Percentiles rank a stretch among this genome's conserved stretches.
Conservation (phyloP, 2,113 vertebrate species). For the Apteryx owenii region DNA sequence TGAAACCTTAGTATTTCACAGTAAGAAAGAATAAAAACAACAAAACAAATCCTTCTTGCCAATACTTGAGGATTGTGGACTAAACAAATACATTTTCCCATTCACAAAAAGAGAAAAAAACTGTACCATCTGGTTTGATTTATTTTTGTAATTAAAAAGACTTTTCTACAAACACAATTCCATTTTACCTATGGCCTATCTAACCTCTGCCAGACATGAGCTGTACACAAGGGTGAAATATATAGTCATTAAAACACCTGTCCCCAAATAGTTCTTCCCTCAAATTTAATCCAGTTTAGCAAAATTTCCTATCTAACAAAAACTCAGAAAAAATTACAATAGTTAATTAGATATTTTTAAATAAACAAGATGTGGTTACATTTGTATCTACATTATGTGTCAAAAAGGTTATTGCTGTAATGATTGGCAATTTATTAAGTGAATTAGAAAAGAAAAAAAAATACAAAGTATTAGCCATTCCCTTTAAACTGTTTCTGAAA, state of each 20-base stretch:
- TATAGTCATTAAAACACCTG: neutral
- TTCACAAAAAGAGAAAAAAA: neutral
- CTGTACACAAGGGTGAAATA: neutral
- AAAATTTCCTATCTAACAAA: neutral
- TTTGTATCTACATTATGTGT: neutral
- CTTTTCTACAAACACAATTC: neutral
- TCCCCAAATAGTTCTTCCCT: neutral
- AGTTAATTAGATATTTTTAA: neutral
- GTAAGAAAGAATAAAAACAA: neutral
- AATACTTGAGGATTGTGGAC: neutral
- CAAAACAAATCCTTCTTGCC: neutral
- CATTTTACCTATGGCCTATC: neutral
- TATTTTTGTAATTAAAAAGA: neutral
- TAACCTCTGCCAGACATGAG: neutral
- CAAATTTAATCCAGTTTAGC: neutral
- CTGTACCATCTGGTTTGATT: conserved; percentile 27
- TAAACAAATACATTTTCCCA: neutral
- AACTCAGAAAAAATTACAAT: neutral
- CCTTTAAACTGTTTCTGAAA: neutral
- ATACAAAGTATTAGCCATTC: neutral
- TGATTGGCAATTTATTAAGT: neutral
- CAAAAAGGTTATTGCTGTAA: neutral
- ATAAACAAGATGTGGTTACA: neutral
- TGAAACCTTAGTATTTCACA: neutral
- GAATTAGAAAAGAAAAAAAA: neutral